Evolutionary conservation across 2,888 invertebrate species (phyloP).

Genomic region (Sphecodes monilicornis): DNA sequence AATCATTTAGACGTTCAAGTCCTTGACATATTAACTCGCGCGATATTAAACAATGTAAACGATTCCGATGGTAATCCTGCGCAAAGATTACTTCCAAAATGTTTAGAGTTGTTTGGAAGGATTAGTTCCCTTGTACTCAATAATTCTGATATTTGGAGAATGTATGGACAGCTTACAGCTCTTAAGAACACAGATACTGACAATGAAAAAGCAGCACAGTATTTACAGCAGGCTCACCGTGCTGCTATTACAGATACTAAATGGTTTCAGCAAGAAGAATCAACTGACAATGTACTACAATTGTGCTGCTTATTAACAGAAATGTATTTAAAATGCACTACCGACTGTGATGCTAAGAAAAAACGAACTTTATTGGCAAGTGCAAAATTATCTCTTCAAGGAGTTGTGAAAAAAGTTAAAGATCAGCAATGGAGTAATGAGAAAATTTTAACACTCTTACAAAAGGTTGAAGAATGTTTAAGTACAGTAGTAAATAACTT

Average conservation of each 20-base stretch:
- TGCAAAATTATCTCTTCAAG: constrained; percentile 79
- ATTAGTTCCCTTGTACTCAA: constrained; percentile 89
- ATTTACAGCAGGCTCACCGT: constrained; percentile 91
- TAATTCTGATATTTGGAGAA: constrained; percentile 92
- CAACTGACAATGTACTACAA: constrained; percentile 87
- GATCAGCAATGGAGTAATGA: constrained; percentile 82
- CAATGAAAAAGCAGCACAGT: constrained; percentile 87
- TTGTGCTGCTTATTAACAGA: constrained; percentile 87
- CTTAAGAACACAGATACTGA: constrained; percentile 79
- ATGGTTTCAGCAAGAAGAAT: constrained; percentile 87
- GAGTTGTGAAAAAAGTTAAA: constrained; percentile 83
- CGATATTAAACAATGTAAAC: constrained; percentile 87
- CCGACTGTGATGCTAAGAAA: constrained; percentile 85
- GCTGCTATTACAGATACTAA: constrained; percentile 88
- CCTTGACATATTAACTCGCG: constrained; percentile 89
- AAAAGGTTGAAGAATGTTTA: constrained; percentile 78
- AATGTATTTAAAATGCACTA: constrained; percentile 86
- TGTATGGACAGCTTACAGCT: constrained; percentile 91
- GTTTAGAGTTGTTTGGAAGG: constrained; percentile 90
- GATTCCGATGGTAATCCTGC: constrained; percentile 86
- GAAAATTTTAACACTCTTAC: constrained; percentile 72
- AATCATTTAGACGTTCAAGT: constrained; percentile 92
- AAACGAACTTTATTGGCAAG: constrained; percentile 79
- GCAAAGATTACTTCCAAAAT: constrained; percentile 84
- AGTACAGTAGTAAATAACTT: constrained; percentile 67